A percentile compares a stretch with the other conserved stretches of the same genome.
phyloP scores from a whole-genome alignment of 2,888 invertebrate species.

The Electrophaes corylata region DNA sequence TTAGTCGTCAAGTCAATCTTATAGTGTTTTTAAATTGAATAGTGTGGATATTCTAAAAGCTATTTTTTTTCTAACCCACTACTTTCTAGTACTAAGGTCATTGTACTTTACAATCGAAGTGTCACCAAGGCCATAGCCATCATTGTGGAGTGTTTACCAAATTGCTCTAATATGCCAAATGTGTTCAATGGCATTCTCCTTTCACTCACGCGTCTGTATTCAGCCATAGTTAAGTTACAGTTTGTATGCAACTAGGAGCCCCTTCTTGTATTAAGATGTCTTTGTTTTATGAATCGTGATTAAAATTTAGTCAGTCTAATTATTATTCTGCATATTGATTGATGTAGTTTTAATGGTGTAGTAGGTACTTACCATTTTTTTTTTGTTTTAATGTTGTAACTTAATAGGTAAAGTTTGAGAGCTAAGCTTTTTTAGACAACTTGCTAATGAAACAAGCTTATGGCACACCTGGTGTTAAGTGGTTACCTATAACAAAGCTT shows the following conservation, averaged over 20 bases:
- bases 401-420: too few species aligned
- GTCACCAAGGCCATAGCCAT: slow-evolving; percentile 20
- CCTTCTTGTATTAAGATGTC: too few species aligned
- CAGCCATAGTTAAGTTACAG: slow-evolving; percentile 43
- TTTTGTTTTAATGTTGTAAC: too few species aligned
- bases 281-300: background rate
- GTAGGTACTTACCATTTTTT: too few species aligned
- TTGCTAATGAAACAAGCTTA: too few species aligned
- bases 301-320: background rate
- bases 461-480: too few species aligned
- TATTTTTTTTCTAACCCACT: background rate
- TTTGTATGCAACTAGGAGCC: background rate
- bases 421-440: too few species aligned
- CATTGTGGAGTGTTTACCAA: slow-evolving; percentile 27
- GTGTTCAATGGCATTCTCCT: slow-evolving; percentile 50
- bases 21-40: background rate
- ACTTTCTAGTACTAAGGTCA: slow-evolving; percentile 12
- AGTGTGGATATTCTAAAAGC: background rate
- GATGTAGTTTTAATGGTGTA: too few species aligned
- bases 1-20: too few species aligned
- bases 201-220: slow-evolving; percentile 58
- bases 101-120: background rate
- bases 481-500: too few species aligned
- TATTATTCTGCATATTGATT: background rate
- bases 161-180: slow-evolving; percentile 39